phyloP scores from a whole-genome alignment of 2,888 invertebrate species.

The Tineola bisselliella region DNA sequence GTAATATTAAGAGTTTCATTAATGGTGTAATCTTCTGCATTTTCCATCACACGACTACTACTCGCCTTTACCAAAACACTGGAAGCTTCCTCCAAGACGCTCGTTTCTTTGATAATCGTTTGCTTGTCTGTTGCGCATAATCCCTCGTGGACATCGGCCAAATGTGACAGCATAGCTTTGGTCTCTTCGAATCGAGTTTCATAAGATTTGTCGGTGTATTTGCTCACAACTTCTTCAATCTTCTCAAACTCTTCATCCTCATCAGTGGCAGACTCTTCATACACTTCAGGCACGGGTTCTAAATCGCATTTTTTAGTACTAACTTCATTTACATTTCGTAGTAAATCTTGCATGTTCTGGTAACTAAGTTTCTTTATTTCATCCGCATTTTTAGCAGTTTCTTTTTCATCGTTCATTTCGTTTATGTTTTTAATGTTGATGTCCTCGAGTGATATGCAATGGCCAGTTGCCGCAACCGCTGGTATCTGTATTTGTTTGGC shows the following conservation, averaged over 20 bases:
- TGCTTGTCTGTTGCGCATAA: conserved; percentile 19
- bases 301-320: conserved; percentile 14
- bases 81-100: conserved; percentile 41
- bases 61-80: conserved; percentile 31
- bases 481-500: conserved; percentile 53
- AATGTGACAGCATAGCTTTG: conserved; percentile 43
- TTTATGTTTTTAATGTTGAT: conserved; percentile 35
- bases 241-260: conserved; percentile 42
- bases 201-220: conserved; percentile 51
- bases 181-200: conserved; percentile 54
- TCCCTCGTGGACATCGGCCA: conserved; percentile 46
- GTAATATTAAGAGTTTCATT: conserved; percentile 48
- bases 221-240: conserved; percentile 48
- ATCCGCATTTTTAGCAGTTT: conserved; percentile 34
- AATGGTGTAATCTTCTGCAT: conserved; percentile 43
- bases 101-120: conserved; percentile 20
- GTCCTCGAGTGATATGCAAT: conserved; percentile 39
- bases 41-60: conserved; percentile 17
- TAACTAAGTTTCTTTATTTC: conserved; percentile 41
- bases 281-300: conserved; percentile 13
- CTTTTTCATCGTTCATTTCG: conserved; percentile 38
- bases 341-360: conserved; percentile 44
- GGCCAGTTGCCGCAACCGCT: conserved; percentile 25
- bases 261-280: conserved; percentile 21
- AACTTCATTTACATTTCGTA: conserved; percentile 27